phyloP scores from a whole-genome alignment of 2,888 invertebrate genomes.

The Gari tellinella region DNA sequence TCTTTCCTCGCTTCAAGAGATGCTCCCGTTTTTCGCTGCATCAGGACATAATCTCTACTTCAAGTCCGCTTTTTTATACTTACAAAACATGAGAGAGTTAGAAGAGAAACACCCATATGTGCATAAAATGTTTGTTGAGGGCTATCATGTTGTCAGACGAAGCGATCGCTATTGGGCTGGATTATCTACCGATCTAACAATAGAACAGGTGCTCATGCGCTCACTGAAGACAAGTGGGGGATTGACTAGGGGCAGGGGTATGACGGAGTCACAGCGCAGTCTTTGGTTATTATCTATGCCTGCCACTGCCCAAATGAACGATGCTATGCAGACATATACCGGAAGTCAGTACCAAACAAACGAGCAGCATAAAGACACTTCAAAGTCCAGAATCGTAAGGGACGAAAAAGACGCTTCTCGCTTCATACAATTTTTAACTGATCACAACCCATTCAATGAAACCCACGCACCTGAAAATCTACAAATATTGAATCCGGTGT shows the following conservation, averaged over 20 bases:
- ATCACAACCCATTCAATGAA: slow-evolving; percentile 40
- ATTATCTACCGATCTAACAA: slow-evolving; percentile 64
- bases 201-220: slow-evolving; percentile 70
- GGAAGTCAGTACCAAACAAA: slow-evolving; percentile 43
- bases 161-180: slow-evolving; percentile 66
- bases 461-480: slow-evolving; percentile 23
- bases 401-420: slow-evolving; percentile 34
- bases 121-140: slow-evolving; percentile 39
- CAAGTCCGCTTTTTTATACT: slow-evolving; percentile 50
- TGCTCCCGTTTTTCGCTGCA: slow-evolving; percentile 60
- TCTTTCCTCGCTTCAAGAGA: slow-evolving; percentile 33
- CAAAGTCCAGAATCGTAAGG: slow-evolving; percentile 22
- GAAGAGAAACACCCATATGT: slow-evolving; percentile 47
- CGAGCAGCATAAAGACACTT: slow-evolving; percentile 55
- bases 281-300: slow-evolving; percentile 63
- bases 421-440: slow-evolving; percentile 22
- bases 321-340: slow-evolving; percentile 49
- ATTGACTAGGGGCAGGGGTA: slow-evolving; percentile 59
- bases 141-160: slow-evolving; percentile 57
- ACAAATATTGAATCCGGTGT: slow-evolving; percentile 56
- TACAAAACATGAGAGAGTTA: slow-evolving; percentile 37
- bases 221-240: slow-evolving; percentile 64
- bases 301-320: slow-evolving; percentile 44
- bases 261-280: slow-evolving; percentile 54
- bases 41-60: slow-evolving; percentile 56